Conservation (phyloP, 2,797 vertebrate genomes). For the Pagetopsis macropterus region DNA sequence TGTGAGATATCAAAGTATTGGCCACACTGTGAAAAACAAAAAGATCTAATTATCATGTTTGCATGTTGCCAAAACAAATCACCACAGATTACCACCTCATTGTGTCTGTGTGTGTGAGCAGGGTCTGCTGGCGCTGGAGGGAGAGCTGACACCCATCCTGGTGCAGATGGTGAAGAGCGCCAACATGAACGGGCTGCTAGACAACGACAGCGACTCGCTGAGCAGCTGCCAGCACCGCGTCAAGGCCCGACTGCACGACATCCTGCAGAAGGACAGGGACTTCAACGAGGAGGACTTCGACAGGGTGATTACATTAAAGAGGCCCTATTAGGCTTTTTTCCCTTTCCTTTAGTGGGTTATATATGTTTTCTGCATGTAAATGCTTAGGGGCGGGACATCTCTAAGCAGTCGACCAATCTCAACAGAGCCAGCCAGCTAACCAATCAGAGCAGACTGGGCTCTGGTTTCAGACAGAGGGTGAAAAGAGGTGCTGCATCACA, state of each 20-base stretch:
- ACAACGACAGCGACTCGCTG: conserved; percentile 95
- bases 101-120: conserved; percentile 61
- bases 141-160: conserved; percentile 97
- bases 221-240: conserved; percentile 96
- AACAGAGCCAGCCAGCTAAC: too few relatives aligned
- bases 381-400: too few relatives aligned
- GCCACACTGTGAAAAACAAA: background rate
- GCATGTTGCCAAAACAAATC: background rate
- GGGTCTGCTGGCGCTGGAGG: conserved; percentile 96
- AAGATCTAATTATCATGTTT: background rate
- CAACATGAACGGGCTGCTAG: conserved; percentile 98
- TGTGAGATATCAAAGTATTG: background rate
- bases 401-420: too few relatives aligned
- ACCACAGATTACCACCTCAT: background rate
- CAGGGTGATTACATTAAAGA: conserved; percentile 81
- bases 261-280: conserved; percentile 92
- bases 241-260: conserved; percentile 93
- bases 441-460: too few relatives aligned
- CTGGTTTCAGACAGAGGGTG: too few relatives aligned
- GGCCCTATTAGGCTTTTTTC: too few relatives aligned
- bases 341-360: too few relatives aligned
- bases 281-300: conserved; percentile 92
- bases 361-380: too few relatives aligned
- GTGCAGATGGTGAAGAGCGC: conserved; percentile 99
- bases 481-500: too few relatives aligned